These are phyloP conservation scores for Prosopocoilus inquinatus DNA, from an alignment of 2,888 invertebrate genomes.

Conservation along the genomic window DNA sequence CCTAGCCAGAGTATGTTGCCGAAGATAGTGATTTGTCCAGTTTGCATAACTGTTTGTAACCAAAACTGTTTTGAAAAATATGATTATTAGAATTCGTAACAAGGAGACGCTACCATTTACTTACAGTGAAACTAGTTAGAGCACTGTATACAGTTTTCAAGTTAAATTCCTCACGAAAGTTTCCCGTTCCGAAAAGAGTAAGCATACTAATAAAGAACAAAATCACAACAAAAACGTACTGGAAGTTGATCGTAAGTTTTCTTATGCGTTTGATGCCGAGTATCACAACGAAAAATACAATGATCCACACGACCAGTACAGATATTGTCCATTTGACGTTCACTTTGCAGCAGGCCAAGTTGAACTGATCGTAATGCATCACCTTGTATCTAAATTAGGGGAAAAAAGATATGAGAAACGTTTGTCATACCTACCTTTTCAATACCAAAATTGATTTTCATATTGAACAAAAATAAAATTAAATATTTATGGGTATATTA, in stretches of 20 bases:
- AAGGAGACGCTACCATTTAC: too few species aligned
- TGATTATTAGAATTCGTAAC: too few species aligned
- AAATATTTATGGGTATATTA: neutral
- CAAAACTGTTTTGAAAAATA: conserved; percentile 7
- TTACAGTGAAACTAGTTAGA: too few species aligned
- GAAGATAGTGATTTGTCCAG: conserved; percentile 5
- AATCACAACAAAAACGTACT: neutral
- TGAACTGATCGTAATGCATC: conserved; percentile 8
- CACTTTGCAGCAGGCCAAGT: neutral
- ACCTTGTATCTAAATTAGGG: neutral
- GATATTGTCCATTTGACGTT: conserved; percentile 7
- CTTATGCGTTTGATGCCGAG: conserved; percentile 10
- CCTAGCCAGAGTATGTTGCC: conserved; percentile 13
- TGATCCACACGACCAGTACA: conserved; percentile 5
- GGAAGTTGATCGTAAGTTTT: conserved; percentile 3
- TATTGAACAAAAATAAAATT: neutral
- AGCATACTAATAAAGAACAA: neutral
- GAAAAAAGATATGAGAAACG: neutral
- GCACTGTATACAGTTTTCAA: too few species aligned
- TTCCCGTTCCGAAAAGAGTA: neutral
- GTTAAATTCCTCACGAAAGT: too few species aligned
- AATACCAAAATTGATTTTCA: neutral
- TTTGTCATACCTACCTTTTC: too few species aligned
- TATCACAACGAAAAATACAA: conserved; percentile 4
- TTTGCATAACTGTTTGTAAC: conserved; percentile 10